Conservation (phyloP, 2,797 vertebrate species). For the Nannoperca australis region DNA sequence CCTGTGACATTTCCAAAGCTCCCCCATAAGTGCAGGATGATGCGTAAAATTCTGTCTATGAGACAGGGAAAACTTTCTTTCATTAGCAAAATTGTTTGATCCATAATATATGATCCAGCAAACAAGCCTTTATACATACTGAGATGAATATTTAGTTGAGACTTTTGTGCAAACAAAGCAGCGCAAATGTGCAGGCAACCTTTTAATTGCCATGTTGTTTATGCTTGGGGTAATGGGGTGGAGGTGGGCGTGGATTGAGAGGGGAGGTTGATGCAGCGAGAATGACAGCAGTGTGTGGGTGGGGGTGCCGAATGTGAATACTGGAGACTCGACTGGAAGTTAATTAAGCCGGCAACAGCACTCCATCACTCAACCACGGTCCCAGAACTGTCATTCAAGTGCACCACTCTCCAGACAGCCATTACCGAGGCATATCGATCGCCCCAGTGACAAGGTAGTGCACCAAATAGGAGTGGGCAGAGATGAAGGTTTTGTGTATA, state of each 20-base stretch:
- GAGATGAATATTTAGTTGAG: slow-evolving; percentile 57
- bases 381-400: slow-evolving; percentile 79
- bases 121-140: slow-evolving; percentile 12
- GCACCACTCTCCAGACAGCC: slow-evolving; percentile 76
- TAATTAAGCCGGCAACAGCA: slow-evolving; percentile 79
- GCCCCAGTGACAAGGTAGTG: slow-evolving; percentile 67
- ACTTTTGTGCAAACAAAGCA: slow-evolving; percentile 52
- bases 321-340: slow-evolving; percentile 78
- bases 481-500: slow-evolving; percentile 23
- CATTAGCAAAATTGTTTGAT: slow-evolving; percentile 61
- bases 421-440: slow-evolving; percentile 79
- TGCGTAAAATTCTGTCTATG: slow-evolving; percentile 8
- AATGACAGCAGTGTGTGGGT: background rate
- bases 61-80: slow-evolving; percentile 43
- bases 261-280: slow-evolving; percentile 8
- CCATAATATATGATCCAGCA: slow-evolving; percentile 56
- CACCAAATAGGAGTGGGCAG: slow-evolving; percentile 61
- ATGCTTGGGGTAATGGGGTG: slow-evolving; percentile 55
- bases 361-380: slow-evolving; percentile 77
- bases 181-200: slow-evolving; percentile 22
- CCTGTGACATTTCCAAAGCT: slow-evolving; percentile 44
- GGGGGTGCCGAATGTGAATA: slow-evolving; percentile 62
- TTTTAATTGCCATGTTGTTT: slow-evolving; percentile 73
- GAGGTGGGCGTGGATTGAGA: slow-evolving; percentile 8
- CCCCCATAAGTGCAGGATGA: slow-evolving; percentile 9